These are phyloP conservation scores for Charanyca ferruginea DNA, from an alignment of 2,888 invertebrate genomes.

Conservation along the genomic window DNA sequence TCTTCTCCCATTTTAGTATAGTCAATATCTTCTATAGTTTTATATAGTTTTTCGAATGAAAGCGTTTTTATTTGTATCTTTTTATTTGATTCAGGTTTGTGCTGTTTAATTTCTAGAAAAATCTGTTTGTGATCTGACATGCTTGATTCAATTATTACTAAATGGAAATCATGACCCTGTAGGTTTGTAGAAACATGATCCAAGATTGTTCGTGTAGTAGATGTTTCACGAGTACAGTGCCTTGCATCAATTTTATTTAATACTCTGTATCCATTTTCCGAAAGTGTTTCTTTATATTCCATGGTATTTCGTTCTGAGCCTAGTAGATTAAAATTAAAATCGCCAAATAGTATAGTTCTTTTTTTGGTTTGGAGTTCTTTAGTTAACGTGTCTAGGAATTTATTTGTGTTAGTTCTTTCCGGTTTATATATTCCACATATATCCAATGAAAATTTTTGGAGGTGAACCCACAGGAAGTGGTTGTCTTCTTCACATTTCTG, in stretches of 20 bases:
- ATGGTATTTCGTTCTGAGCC: neutral
- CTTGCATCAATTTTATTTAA: no score
- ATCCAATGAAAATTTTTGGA: conserved; percentile 13
- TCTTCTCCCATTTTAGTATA: neutral
- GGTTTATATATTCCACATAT: conserved; percentile 45
- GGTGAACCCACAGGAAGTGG: no score
- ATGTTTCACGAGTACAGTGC: no score
- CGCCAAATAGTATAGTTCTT: conserved; percentile 15
- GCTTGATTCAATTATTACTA: conserved; percentile 1
- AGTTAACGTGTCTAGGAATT: conserved; percentile 10
- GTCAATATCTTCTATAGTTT: neutral
- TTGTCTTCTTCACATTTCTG: no score
- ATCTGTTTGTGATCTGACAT: conserved; percentile 22
- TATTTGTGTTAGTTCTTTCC: neutral
- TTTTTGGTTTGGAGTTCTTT: conserved; percentile 1
- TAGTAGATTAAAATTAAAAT: conserved; percentile 17
- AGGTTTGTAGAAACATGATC: no score
- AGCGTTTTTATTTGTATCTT: no score
- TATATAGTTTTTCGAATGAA: neutral
- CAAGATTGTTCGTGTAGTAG: no score
- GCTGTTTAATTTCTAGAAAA: conserved; percentile 11
- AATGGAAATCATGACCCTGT: no score
- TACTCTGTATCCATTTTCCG: no score
- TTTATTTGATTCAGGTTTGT: conserved; percentile 2
- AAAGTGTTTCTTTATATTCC: conserved; percentile 1